These are phyloP conservation scores for Minunthozetes semirufus DNA, from an alignment of 2,888 invertebrate species.

Conservation along the genomic window DNA sequence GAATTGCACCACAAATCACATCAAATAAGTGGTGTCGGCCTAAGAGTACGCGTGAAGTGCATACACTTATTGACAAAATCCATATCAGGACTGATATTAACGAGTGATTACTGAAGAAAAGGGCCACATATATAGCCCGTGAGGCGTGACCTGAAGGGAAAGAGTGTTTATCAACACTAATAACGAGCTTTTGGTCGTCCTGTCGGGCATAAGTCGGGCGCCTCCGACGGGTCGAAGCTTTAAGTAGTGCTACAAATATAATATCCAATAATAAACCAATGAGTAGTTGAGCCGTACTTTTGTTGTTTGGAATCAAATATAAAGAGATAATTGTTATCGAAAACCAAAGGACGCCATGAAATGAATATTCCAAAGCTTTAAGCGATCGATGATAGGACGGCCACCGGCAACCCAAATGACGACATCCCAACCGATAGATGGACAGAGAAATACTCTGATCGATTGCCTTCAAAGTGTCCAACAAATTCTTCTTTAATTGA, in stretches of 20 bases:
- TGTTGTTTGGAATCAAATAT: constrained; percentile 8
- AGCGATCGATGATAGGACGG: constrained; percentile 41
- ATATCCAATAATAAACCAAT: constrained; percentile 67
- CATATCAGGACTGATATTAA: constrained; percentile 57
- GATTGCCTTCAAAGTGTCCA: not conserved
- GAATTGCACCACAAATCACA: constrained; percentile 63
- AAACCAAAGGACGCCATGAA: constrained; percentile 83
- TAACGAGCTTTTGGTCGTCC: constrained; percentile 58
- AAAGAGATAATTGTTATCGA: constrained; percentile 4
- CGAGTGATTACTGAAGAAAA: constrained; percentile 56
- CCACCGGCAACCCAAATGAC: not conserved
- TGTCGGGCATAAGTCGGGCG: constrained; percentile 61
- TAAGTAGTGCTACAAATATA: constrained; percentile 64
- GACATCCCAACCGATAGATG: not conserved
- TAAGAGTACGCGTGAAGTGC: constrained; percentile 69
- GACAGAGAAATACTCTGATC: not conserved
- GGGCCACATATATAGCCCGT: constrained; percentile 66
- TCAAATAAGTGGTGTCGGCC: constrained; percentile 82
- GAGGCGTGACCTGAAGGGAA: constrained; percentile 95
- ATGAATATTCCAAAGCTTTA: constrained; percentile 61
- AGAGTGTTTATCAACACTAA: constrained; percentile 79
- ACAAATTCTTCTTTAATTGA: not conserved
- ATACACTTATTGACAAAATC: constrained; percentile 67
- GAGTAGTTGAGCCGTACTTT: constrained; percentile 15
- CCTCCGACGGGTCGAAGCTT: constrained; percentile 68